Conservation (phyloP, 2,113 vertebrate species). For the Pseudolaguvia tuberculata region DNA sequence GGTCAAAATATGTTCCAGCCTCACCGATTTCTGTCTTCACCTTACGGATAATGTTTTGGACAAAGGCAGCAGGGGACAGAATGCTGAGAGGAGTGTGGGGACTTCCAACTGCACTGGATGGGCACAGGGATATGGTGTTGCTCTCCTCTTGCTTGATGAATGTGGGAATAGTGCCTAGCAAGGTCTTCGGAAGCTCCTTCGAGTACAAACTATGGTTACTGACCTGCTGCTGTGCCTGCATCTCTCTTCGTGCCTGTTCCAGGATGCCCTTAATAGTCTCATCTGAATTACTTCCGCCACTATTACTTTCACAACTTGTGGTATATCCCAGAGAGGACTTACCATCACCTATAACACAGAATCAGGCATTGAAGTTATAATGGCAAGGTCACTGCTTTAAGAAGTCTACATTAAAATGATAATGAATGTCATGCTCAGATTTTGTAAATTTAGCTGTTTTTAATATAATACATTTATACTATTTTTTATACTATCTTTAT, state of each 20-base stretch:
- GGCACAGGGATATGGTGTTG: slow-evolving; percentile 54
- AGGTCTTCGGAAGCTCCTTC: slow-evolving; percentile 67
- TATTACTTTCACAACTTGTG: slow-evolving; percentile 60
- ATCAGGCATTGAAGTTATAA: slow-evolving; percentile 26
- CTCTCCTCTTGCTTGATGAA: slow-evolving; percentile 89
- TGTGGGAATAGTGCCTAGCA: slow-evolving; percentile 56
- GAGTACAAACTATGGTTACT: slow-evolving; percentile 66
- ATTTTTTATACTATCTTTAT: no score
- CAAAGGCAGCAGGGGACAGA: slow-evolving; percentile 89
- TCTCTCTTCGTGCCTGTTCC: slow-evolving; percentile 90
- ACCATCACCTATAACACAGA: slow-evolving; percentile 72
- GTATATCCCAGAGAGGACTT: slow-evolving; percentile 65
- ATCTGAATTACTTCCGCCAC: slow-evolving; percentile 75
- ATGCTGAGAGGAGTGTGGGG: slow-evolving; percentile 77
- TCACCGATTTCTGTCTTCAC: slow-evolving; percentile 96
- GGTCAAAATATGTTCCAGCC: slow-evolving; percentile 86
- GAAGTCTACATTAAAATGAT: background rate
- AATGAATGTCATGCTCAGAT: background rate
- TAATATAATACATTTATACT: no score
- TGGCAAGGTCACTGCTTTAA: no score
- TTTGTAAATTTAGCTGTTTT: no score
- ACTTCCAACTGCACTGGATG: slow-evolving; percentile 63
- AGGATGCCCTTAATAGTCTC: slow-evolving; percentile 94
- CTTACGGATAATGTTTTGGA: slow-evolving; percentile 96
- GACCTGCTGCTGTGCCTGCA: slow-evolving; percentile 93